Evolutionary conservation across 1,140 invertebrate genomes (phyloP).

Genomic region (Lordiphosa clarofinis): DNA sequence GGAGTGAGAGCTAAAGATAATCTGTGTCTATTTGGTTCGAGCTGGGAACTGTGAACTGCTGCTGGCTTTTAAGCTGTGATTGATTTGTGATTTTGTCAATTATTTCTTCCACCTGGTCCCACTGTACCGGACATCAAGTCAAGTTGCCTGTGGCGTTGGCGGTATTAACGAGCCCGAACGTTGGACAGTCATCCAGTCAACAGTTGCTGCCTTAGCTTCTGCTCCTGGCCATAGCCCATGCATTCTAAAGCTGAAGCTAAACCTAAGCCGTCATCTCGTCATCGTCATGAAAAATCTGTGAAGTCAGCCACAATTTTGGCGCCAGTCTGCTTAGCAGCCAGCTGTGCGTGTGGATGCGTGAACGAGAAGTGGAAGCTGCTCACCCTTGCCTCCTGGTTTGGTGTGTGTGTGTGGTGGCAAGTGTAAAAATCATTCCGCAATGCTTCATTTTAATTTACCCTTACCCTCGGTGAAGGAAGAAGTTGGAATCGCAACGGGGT

Average conservation of each 20-base stretch:
- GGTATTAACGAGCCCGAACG: constrained; percentile 61
- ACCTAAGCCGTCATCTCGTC: constrained; percentile 57
- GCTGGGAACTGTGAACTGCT: no score
- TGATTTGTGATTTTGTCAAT: no score
- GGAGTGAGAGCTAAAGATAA: no score
- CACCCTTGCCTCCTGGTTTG: neutral
- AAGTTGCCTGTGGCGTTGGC: constrained; percentile 46
- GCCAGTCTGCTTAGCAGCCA: constrained; percentile 71
- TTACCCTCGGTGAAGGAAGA: constrained; percentile 2
- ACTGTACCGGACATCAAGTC: no score
- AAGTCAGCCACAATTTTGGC: constrained; percentile 75
- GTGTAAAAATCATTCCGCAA: constrained; percentile 66
- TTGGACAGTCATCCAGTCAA: constrained; percentile 25
- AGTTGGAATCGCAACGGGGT: neutral
- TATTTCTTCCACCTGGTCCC: no score
- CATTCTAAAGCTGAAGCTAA: constrained; percentile 8
- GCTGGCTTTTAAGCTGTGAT: no score
- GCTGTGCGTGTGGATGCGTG: constrained; percentile 70
- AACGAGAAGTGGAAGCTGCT: constrained; percentile 37
- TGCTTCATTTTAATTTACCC: constrained; percentile 61
- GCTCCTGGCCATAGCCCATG: constrained; percentile 13
- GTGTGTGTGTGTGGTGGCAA: constrained; percentile 6
- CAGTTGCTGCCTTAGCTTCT: constrained; percentile 6
- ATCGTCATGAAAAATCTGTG: constrained; percentile 67
- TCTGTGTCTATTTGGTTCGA: no score